Evolutionary conservation across 2,888 invertebrate genomes (phyloP), one percentile per base, ranked within the genome.

Genomic region (Liopterus haemorrhoidalis): DNA sequence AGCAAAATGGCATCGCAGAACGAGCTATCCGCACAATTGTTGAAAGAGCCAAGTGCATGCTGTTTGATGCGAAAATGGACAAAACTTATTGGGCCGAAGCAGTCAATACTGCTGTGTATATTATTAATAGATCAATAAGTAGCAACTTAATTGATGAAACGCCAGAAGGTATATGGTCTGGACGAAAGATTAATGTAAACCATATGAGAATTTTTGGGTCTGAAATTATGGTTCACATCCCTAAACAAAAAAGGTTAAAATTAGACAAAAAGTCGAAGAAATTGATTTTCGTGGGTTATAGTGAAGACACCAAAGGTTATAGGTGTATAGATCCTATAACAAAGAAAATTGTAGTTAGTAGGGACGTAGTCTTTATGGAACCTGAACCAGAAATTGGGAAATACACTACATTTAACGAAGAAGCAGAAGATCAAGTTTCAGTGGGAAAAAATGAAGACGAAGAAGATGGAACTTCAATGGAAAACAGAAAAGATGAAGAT

Each of bases 1-100:
- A 64, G 40, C 59, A 63, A 33, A 65, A 65, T 49, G 62, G 62
- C 0, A 46, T 53, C 5, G 57, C 60, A 4, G 61, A 66, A 43
- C 24, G 54, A 11, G 49, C 47, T 25, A 59, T 57, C 28, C 20
- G 58, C 2, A 54, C 54, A 5, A 16, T 57, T 2, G 52, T 58
- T 9, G 59, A 59, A 39, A 56, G 46, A 27, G 54, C 54, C n/a
- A 49, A 50, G 20, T 56, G 57, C 14, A 40, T 59, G 46, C 9
- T 57, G 9, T 55, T 54, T 32, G 56, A 57, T 38, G 54, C 55
- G 2, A 49, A 54, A 8, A 36, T 59, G n/a, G 46, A 45, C 11
- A 53, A 51, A 8, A 27, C 27, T 5, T 57, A 50, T 48, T 57
- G 60, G 61, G 61, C 58, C 16, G 60, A 63, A 38, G 60, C 60